phyloP scores from a whole-genome alignment of 1,140 invertebrate species.

The Diorhabda elongata region DNA sequence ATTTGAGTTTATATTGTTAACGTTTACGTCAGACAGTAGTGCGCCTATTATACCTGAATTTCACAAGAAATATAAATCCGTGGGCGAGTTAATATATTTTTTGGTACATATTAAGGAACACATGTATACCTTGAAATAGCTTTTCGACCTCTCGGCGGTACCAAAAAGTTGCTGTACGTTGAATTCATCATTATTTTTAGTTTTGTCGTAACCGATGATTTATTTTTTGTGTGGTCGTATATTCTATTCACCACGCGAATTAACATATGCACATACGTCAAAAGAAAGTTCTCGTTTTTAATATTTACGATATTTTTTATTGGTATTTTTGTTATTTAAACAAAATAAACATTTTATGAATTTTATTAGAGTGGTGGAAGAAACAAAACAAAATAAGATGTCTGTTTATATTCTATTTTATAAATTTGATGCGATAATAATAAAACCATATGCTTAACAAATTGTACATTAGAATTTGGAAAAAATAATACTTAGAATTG shows the following conservation, averaged over 20 bases:
- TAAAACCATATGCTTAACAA: too few species aligned
- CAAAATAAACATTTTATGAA: too few species aligned
- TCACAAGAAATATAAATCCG: slow-evolving; percentile 4
- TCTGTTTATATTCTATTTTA: too few species aligned
- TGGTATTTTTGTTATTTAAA: too few species aligned
- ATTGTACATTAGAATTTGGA: too few species aligned
- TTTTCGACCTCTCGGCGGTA: slow-evolving; percentile 14
- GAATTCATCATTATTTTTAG: not conserved
- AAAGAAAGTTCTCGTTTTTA: too few species aligned
- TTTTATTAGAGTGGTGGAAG: too few species aligned
- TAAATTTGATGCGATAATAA: too few species aligned
- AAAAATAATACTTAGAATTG: too few species aligned
- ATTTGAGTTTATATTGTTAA: not conserved
- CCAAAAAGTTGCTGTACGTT: not conserved
- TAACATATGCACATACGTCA: too few species aligned
- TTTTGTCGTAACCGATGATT: not conserved
- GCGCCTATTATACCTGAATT: not conserved
- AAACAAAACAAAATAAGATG: too few species aligned
- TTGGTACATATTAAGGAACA: slow-evolving; percentile 25
- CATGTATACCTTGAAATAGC: slow-evolving; percentile 30
- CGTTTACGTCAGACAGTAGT: not conserved
- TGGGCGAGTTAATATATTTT: slow-evolving; percentile 25
- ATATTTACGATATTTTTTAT: too few species aligned
- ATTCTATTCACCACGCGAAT: not conserved
- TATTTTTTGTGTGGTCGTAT: not conserved